Evolutionary conservation across 92 coral and sea anemone species (phyloP).

Genomic region (Epizoanthus ramosus): DNA sequence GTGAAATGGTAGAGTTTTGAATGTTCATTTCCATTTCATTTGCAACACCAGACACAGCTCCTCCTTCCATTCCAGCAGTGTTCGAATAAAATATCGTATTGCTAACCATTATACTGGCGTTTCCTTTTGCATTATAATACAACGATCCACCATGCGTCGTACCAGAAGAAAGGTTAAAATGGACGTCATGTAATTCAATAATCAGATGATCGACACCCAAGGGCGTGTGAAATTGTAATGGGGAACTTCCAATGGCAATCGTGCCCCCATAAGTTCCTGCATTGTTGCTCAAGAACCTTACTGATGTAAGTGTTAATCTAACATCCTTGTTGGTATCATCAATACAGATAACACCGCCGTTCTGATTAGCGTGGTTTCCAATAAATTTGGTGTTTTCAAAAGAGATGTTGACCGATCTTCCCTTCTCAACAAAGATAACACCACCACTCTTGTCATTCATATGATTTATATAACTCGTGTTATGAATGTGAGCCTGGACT

Average conservation of each 20-base stretch:
- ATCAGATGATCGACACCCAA: conserved; percentile 8
- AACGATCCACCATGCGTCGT: conserved; percentile 31
- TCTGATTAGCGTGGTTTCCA: conserved; percentile 14
- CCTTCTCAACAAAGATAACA: conserved; percentile 16
- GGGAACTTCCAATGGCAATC: conserved; percentile 13
- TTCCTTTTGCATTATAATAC: conserved; percentile 13
- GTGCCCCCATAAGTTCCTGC: conserved; percentile 2
- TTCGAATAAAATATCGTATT: not conserved
- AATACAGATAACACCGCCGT: conserved; percentile 25
- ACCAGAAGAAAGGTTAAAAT: conserved; percentile 5
- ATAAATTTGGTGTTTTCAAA: not conserved
- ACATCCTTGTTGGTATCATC: conserved; percentile 15
- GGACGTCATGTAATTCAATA: conserved; percentile 10
- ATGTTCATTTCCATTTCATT: conserved; percentile 13
- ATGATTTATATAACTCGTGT: not conserved
- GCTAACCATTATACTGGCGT: not conserved
- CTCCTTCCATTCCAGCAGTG: conserved; percentile 6
- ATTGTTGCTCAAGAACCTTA: not conserved
- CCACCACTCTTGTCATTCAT: conserved; percentile 4
- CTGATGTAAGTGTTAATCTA: conserved; percentile 1
- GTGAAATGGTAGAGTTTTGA: not conserved
- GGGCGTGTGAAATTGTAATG: not conserved
- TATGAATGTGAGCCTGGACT: not conserved
- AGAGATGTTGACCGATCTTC: not conserved
- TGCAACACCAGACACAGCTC: conserved; percentile 17